Evolutionary conservation across 2,113 vertebrate species (phyloP).

Genomic region (Athene cunicularia): DNA sequence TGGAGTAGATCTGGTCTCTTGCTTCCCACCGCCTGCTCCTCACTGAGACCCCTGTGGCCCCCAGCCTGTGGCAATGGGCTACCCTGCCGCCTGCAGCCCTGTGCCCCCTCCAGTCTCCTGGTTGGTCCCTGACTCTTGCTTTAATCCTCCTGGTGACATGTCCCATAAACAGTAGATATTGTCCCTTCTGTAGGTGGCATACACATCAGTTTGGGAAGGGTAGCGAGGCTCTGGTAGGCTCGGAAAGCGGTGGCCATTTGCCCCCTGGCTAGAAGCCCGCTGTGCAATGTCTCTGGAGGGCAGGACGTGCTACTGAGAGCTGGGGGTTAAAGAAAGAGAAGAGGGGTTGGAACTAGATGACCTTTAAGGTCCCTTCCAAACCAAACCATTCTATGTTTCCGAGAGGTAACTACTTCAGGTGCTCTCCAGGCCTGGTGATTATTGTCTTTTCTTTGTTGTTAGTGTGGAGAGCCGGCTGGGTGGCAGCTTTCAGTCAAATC

Average conservation of each 20-base stretch:
- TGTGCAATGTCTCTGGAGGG: fast-evolving
- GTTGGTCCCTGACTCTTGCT: neutral
- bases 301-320: neutral
- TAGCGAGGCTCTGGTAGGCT: neutral
- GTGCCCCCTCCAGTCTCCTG: neutral
- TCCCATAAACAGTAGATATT: neutral
- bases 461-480: neutral
- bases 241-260: fast-evolving
- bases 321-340: neutral
- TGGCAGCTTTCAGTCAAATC: neutral
- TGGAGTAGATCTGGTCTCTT: neutral
- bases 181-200: neutral
- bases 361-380: no score
- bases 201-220: fast-evolving
- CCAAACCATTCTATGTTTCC: no score
- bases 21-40: neutral
- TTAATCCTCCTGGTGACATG: fast-evolving
- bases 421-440: neutral
- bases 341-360: no score
- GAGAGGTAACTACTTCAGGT: neutral
- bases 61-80: neutral
- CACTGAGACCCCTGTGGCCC: fast-evolving
- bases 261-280: neutral
- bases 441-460: neutral
- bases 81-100: fast-evolving